phyloP scores from a whole-genome alignment of 2,797 vertebrate genomes.

The Percopsis omiscomaycus region DNA sequence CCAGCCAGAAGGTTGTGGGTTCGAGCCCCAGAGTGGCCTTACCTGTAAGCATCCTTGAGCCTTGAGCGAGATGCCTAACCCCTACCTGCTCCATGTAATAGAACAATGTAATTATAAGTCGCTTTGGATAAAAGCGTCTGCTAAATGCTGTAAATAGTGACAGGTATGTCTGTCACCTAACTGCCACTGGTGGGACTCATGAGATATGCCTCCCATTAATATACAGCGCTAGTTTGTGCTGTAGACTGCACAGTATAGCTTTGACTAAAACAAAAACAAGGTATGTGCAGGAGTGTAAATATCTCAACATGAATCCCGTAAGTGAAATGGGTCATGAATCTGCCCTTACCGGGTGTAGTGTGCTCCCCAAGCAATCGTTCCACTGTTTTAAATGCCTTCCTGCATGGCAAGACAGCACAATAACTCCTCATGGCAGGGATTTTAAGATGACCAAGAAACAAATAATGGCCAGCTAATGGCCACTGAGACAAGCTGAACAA shows the following conservation, averaged over 20 bases:
- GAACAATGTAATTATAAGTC: too few species aligned
- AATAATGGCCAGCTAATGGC: conserved; percentile 49
- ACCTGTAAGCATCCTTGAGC: too few species aligned
- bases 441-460: conserved; percentile 64
- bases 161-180: conserved; percentile 12
- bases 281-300: conserved; percentile 27
- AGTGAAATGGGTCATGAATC: conserved; percentile 66
- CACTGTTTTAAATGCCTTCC: conserved; percentile 75
- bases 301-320: conserved; percentile 48
- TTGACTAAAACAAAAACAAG: neutral
- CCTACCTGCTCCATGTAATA: too few species aligned
- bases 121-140: too few species aligned
- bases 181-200: conserved; percentile 1
- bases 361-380: conserved; percentile 70
- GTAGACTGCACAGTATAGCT: conserved; percentile 1
- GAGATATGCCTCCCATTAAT: conserved; percentile 14
- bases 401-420: conserved; percentile 64
- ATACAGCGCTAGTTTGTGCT: conserved; percentile 10
- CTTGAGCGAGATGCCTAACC: too few species aligned
- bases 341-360: conserved; percentile 68
- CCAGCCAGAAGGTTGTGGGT: too few species aligned
- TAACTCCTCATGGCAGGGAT: conserved; percentile 59
- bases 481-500: conserved; percentile 64
- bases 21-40: too few species aligned
- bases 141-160: too few species aligned